Percentiles rank a stretch among this genome's conserved stretches.
These are phyloP conservation scores for Epinephelus moara DNA, from an alignment of 2,113 vertebrate genomes.

Conservation along the genomic window DNA sequence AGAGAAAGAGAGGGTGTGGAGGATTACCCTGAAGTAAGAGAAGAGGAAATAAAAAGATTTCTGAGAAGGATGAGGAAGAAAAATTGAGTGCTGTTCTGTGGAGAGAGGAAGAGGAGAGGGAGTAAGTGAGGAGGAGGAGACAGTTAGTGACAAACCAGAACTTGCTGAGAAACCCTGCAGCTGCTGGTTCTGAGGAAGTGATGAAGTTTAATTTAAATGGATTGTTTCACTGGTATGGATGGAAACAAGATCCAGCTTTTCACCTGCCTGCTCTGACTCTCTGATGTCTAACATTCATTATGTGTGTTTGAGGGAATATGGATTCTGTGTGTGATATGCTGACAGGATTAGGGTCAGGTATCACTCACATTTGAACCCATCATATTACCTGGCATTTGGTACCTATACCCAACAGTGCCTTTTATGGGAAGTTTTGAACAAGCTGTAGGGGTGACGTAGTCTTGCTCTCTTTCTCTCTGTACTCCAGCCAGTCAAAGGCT, in stretches of 20 bases:
- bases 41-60: constrained; percentile 12
- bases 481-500: too few species aligned
- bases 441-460: too few species aligned
- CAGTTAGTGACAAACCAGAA: neutral
- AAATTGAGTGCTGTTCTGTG: neutral
- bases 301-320: neutral
- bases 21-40: neutral
- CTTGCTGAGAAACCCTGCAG: neutral
- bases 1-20: constrained; percentile 1
- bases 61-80: constrained; percentile 7
- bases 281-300: neutral
- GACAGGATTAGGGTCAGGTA: too few species aligned
- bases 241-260: neutral
- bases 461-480: too few species aligned
- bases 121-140: neutral
- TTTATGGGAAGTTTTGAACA: too few species aligned
- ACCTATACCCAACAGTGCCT: too few species aligned
- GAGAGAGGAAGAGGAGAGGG: neutral
- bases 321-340: neutral
- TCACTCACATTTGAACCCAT: too few species aligned
- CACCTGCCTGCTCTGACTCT: too few species aligned
- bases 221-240: neutral
- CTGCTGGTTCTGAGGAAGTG: constrained; percentile 10
- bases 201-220: neutral
- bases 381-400: too few species aligned